phyloP scores from a whole-genome alignment of 2,113 vertebrate species.

The Uropsilus gracilis region DNA sequence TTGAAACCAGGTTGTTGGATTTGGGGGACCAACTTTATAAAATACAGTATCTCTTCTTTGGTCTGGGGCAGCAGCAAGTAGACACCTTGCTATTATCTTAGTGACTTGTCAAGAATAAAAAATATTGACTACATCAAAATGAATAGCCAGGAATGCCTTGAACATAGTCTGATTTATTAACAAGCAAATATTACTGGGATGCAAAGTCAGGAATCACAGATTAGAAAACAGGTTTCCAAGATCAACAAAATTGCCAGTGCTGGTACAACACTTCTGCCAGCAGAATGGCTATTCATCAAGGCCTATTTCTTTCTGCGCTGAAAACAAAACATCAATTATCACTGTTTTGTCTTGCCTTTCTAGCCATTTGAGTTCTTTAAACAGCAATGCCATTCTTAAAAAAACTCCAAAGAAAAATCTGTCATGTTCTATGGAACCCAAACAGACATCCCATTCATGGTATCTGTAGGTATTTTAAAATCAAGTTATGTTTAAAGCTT shows the following conservation, averaged over 20 bases:
- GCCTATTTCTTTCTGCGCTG: slow-evolving; percentile 48
- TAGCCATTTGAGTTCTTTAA: not conserved
- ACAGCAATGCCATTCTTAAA: not conserved
- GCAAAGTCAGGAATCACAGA: not conserved
- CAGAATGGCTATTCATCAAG: not conserved
- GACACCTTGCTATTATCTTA: not conserved
- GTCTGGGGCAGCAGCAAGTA: not conserved
- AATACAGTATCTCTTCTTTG: not conserved
- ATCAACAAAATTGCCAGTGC: slow-evolving; percentile 64
- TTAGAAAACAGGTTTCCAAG: slow-evolving; percentile 46
- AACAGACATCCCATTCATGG: not conserved
- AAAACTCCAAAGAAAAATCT: slow-evolving; percentile 8
- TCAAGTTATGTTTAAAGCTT: not conserved
- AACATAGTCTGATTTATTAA: slow-evolving; percentile 28
- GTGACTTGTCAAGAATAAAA: not conserved
- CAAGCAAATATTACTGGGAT: not conserved
- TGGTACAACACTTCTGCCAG: not conserved
- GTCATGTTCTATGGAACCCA: not conserved
- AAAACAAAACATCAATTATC: not conserved
- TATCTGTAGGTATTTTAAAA: slow-evolving; percentile 23
- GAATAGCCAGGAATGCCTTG: not conserved
- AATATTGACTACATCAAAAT: not conserved
- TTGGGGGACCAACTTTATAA: not conserved
- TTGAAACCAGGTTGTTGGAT: not conserved
- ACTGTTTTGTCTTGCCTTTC: not conserved